Conservation (phyloP, 2,797 vertebrate species). For the Paratrypauchen microcephalus region DNA sequence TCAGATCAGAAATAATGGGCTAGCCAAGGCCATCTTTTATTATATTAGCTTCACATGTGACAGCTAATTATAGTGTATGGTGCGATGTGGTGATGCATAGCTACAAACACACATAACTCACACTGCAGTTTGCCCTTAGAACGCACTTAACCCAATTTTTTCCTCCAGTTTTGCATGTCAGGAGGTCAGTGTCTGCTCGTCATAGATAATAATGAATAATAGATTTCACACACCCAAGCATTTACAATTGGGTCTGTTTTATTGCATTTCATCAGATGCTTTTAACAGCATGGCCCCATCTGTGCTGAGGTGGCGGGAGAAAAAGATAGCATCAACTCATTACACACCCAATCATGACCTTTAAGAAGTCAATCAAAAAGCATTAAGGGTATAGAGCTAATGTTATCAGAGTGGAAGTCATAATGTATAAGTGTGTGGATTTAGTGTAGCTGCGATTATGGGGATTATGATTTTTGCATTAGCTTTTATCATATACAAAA, state of each 20-base stretch:
- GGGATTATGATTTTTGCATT: no score
- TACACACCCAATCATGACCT: conserved; percentile 59
- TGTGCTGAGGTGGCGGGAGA: conserved; percentile 47
- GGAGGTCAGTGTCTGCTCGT: conserved; percentile 50
- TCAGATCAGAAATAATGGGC: conserved; percentile 25
- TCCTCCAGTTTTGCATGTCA: conserved; percentile 25
- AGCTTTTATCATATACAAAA: no score
- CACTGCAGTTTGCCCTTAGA: conserved; percentile 29
- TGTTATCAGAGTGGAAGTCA: conserved; percentile 17
- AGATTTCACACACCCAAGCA: conserved; percentile 16
- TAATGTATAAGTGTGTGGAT: conserved; percentile 22
- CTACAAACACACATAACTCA: conserved; percentile 46
- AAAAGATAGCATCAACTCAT: conserved; percentile 56
- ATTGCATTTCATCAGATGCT: conserved; percentile 25
- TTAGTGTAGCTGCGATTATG: conserved; percentile 6
- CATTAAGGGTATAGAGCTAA: conserved; percentile 28
- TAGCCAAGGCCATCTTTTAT: conserved; percentile 19
- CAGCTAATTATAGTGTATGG: conserved; percentile 56
- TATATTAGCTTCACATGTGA: conserved; percentile 37
- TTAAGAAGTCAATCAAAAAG: conserved; percentile 60
- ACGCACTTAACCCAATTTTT: conserved; percentile 40
- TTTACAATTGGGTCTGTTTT: conserved; percentile 13
- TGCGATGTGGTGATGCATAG: conserved; percentile 30
- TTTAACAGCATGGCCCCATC: conserved; percentile 19
- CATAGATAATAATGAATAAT: conserved; percentile 57